Base-by-base conservation (phyloP, 2,113 vertebrate species). In the Neomonachus schauinslandi region DNA sequence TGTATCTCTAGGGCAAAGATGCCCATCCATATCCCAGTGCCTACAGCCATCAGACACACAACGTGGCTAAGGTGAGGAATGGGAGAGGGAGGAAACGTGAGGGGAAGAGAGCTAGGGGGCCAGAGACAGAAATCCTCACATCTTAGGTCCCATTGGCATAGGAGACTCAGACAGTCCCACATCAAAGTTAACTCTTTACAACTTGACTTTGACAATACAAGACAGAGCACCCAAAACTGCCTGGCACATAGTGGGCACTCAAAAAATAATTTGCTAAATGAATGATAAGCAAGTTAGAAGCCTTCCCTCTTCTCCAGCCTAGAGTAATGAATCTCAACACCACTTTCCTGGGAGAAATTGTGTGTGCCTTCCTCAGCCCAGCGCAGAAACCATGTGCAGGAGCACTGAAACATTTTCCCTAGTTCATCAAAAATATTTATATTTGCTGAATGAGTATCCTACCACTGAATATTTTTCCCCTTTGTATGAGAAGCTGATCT, bases 41-140 rank as follows among this genome's bases (percentile, higher is more conserved):
- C 94, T 51, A 4, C 21, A 80, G 12, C 14, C 53, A 81, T 67
- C 22, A 77, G 31, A 61, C 26, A 67, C 11, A 51, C 28, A 53
- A 24, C 6, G 26, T 18, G 26, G 42, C 26, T 63, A 53, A 76
- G 24, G 10, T 92, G 65, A 84, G 67, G 42, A 24, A 74, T 76
- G 14, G 2, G 2, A 9, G 9, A 22, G 10, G n/a, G 11, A 53
- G n/a, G 14, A 77, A 26, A 49, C 1, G 19, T 0, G 31, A 77
- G 2, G 9, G 5, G 19, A 67, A 59, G 22, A 72, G 4, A 51
- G 16, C 19, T 89, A 51, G 10, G 51, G 1, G 8, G 53, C 8
- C 28, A 51, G 49, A 79, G 49, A 59, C 67, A 90, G 85, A 88
- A 83, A 28, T 26, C 5, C 49, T 49, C n/a, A 24, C 5, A 15